Evolutionary conservation across 2,113 vertebrate species (phyloP).

Genomic region (Barbus barbus): DNA sequence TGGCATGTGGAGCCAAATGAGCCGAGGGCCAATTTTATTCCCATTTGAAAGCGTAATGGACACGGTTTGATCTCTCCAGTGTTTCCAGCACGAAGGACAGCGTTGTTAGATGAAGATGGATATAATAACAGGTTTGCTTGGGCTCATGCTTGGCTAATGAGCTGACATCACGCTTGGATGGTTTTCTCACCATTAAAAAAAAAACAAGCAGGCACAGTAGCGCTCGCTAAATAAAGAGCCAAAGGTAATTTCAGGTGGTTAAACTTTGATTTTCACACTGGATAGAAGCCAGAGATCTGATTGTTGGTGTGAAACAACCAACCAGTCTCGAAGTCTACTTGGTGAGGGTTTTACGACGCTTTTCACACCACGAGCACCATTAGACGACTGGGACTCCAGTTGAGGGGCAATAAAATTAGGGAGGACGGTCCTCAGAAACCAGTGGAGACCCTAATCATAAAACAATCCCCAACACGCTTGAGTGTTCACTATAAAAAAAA

Average conservation of each 20-base stretch:
- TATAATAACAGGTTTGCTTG: slow-evolving; percentile 38
- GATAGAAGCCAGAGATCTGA: slow-evolving; percentile 8
- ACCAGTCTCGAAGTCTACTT: too few relatives aligned
- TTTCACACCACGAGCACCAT: background rate
- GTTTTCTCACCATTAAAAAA: slow-evolving; percentile 27
- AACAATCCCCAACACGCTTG: slow-evolving; percentile 22
- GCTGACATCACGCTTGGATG: slow-evolving; percentile 47
- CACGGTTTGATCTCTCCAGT: slow-evolving; percentile 21
- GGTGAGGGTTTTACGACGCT: background rate
- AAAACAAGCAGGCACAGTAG: slow-evolving; percentile 12
- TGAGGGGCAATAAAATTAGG: slow-evolving; percentile 34
- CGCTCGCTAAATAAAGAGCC: background rate
- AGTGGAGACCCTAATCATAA: slow-evolving; percentile 24
- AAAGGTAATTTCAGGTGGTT: slow-evolving; percentile 25
- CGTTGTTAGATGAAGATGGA: slow-evolving; percentile 16
- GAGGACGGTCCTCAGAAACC: background rate
- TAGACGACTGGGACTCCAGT: slow-evolving; percentile 11
- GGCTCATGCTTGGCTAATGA: slow-evolving; percentile 34
- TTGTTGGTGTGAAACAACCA: too few relatives aligned
- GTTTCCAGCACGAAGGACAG: slow-evolving; percentile 16
- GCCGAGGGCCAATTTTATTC: slow-evolving; percentile 18
- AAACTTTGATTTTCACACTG: slow-evolving; percentile 17
- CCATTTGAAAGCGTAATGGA: slow-evolving; percentile 13
- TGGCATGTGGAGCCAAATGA: slow-evolving; percentile 29
- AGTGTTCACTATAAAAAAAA: slow-evolving; percentile 35